Evolutionary conservation across 1,140 invertebrate species (phyloP).

Genomic region (Calliphora vicina): DNA sequence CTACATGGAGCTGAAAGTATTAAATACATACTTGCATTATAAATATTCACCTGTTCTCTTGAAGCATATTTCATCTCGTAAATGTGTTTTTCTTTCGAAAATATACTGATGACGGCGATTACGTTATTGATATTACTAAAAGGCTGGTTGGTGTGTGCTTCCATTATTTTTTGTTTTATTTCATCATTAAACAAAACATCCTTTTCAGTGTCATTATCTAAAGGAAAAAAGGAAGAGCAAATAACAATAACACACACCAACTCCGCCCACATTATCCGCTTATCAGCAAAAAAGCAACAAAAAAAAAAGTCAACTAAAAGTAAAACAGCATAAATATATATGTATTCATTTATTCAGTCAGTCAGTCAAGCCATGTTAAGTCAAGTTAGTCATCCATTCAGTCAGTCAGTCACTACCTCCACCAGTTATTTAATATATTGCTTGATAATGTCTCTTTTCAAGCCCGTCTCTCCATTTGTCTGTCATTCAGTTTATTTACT

Average conservation of each 20-base stretch:
- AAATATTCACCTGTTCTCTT: constrained; percentile 18
- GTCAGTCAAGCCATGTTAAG: too few relatives aligned
- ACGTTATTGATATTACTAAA: not conserved
- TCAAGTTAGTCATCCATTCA: not conserved
- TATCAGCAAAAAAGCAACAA: constrained; percentile 24
- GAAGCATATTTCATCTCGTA: not conserved
- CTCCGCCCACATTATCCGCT: constrained; percentile 11
- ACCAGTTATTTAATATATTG: not conserved
- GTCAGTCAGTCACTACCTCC: not conserved
- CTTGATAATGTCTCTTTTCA: not conserved
- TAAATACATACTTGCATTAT: not conserved
- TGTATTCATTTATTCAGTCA: not conserved
- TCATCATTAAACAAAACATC: not conserved
- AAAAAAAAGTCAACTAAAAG: constrained; percentile 2
- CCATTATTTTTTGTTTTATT: constrained; percentile 7
- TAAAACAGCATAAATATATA: too few relatives aligned
- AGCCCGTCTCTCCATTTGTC: not conserved
- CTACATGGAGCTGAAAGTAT: not conserved
- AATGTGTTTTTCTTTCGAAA: not conserved
- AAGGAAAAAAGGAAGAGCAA: not conserved
- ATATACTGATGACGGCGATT: too few relatives aligned
- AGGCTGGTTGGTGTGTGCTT: not conserved
- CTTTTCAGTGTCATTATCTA: constrained; percentile 26
- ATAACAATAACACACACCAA: not conserved
- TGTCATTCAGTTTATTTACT: not conserved